Conservation (phyloP, 2,888 invertebrate species). For the Brenthis hecate region DNA sequence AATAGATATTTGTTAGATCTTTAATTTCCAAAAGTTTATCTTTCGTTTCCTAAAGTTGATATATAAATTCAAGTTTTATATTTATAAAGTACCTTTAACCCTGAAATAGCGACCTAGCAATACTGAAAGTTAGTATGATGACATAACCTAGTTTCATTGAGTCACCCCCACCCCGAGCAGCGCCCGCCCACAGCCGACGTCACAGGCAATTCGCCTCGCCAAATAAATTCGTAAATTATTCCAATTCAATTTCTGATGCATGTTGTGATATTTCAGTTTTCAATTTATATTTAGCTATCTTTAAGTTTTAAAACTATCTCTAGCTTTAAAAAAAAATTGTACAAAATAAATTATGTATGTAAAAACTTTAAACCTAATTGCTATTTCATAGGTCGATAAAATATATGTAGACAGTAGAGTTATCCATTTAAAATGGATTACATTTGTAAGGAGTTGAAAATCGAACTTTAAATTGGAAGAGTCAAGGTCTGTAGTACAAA, state of each 20-base stretch:
- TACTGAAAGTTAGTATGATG: slow-evolving; percentile 26
- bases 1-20: too few species aligned
- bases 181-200: slow-evolving; percentile 53
- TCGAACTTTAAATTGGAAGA: slow-evolving; percentile 22
- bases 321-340: neutral
- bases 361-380: neutral
- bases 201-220: slow-evolving; percentile 40
- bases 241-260: slow-evolving; percentile 28
- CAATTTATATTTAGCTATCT: neutral
- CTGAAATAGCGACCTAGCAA: neutral
- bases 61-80: slow-evolving; percentile 8
- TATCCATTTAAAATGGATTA: slow-evolving; percentile 1
- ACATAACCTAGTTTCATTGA: slow-evolving; percentile 55
- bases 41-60: too few species aligned
- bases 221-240: slow-evolving; percentile 24
- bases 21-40: too few species aligned
- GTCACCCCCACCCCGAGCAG: slow-evolving; percentile 46
- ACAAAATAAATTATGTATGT: too few species aligned
- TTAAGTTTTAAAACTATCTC: neutral
- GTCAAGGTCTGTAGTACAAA: slow-evolving; percentile 27
- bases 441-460: neutral
- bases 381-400: neutral
- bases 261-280: slow-evolving; percentile 12
- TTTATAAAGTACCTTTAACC: slow-evolving; percentile 1
- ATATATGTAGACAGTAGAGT: neutral